phyloP scores from a whole-genome alignment of 1,140 invertebrate species.

The Atta cephalotes region DNA sequence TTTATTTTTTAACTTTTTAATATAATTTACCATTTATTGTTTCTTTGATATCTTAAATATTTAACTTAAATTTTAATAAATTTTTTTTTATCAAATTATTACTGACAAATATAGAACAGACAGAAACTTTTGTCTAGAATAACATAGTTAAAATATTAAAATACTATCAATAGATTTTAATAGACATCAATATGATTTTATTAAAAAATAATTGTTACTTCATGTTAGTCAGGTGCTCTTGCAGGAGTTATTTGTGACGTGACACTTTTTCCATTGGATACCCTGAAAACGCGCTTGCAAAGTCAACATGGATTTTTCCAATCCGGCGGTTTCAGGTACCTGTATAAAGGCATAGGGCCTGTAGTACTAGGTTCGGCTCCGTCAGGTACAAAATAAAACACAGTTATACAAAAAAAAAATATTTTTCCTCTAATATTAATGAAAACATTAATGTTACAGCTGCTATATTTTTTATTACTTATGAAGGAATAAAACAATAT shows the following conservation, averaged over 20 bases:
- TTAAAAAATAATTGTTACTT: slow-evolving; percentile 55
- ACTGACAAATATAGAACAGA: neutral
- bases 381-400: slow-evolving; percentile 86
- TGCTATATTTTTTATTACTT: slow-evolving; percentile 97
- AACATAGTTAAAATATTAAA: neutral
- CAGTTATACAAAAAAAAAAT: neutral
- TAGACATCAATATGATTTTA: neutral
- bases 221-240: slow-evolving; percentile 90
- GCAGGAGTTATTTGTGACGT: slow-evolving; percentile 93
- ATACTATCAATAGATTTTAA: neutral
- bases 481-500: slow-evolving; percentile 93
- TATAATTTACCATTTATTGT: neutral
- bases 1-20: neutral
- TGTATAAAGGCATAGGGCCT: slow-evolving; percentile 96
- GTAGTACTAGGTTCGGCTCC: slow-evolving; percentile 95
- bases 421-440: slow-evolving; percentile 42
- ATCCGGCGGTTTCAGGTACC: slow-evolving; percentile 94
- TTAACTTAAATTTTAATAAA: too few species aligned
- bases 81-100: too few species aligned
- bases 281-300: slow-evolving; percentile 97
- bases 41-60: too few species aligned
- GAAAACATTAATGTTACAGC: slow-evolving; percentile 87
- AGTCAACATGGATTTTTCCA: slow-evolving; percentile 94
- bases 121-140: neutral
- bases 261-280: slow-evolving; percentile 96